Evolutionary conservation across 2,888 invertebrate species (phyloP).

Genomic region (Yponomeuta cagnagella): DNA sequence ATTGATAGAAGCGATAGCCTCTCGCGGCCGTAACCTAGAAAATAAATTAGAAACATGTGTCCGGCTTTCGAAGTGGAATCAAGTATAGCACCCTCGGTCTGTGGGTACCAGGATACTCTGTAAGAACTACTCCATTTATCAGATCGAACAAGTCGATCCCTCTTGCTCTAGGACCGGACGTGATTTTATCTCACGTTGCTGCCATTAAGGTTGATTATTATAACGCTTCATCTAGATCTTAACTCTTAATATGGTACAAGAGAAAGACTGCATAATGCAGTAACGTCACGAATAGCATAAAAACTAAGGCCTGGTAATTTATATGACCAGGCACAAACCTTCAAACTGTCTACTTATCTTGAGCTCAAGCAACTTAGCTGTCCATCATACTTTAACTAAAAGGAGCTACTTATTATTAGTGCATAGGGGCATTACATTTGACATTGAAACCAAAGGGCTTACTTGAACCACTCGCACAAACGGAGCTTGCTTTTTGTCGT

Average conservation of each 20-base stretch:
- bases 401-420: conserved; percentile 31
- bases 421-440: conserved; percentile 32
- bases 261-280: not conserved
- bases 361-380: conserved; percentile 39
- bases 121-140: not conserved
- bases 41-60: not conserved
- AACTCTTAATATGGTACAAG: conserved; percentile 9
- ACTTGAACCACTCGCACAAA: not conserved
- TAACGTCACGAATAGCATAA: not conserved
- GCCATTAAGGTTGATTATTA: conserved; percentile 29
- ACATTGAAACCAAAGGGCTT: not conserved
- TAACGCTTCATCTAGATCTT: conserved; percentile 23
- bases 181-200: conserved; percentile 29
- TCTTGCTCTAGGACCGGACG: conserved; percentile 25
- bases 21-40: not conserved
- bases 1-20: not conserved
- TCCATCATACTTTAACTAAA: conserved; percentile 48
- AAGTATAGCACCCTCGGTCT: not conserved
- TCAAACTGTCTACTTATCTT: conserved; percentile 20
- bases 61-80: not conserved
- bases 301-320: not conserved
- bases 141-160: conserved; percentile 4
- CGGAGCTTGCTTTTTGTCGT: not conserved
- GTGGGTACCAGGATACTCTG: not conserved
- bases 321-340: too few relatives aligned